These are phyloP conservation scores for Sebastes iracundus DNA, from an alignment of 2,797 vertebrate genomes.

Conservation along the genomic window DNA sequence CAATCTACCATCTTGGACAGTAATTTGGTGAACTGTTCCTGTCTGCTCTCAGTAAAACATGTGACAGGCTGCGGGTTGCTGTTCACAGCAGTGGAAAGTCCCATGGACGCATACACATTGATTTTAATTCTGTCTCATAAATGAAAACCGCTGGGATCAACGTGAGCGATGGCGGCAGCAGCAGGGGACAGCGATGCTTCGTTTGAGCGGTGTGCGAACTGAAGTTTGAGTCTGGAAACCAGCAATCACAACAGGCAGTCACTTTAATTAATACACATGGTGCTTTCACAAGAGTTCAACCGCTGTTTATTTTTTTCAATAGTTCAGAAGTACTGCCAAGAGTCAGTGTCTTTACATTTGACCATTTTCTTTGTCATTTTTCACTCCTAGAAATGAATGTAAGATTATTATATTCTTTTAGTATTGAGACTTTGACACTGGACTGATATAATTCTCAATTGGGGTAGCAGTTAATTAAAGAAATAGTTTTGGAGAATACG, in stretches of 20 bases:
- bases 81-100: constrained; percentile 69
- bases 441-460: neutral
- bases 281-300: neutral
- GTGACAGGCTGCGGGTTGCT: constrained; percentile 38
- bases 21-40: constrained; percentile 5
- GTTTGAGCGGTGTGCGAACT: constrained; percentile 18
- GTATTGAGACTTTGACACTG: neutral
- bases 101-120: constrained; percentile 70
- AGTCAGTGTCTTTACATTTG: neutral
- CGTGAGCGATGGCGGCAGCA: constrained; percentile 13
- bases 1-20: neutral
- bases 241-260: neutral
- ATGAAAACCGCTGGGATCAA: constrained; percentile 46
- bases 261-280: neutral
- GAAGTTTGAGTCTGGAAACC: neutral
- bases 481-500: neutral
- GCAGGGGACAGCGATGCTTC: neutral
- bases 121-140: constrained; percentile 60
- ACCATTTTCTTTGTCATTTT: neutral
- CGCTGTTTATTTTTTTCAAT: neutral
- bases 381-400: neutral
- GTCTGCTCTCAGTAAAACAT: constrained; percentile 33
- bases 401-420: neutral
- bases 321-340: neutral
- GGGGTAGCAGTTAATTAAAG: neutral